A percentile compares a stretch with the other conserved stretches of the same genome.
Conservation (phyloP, 2,888 invertebrate genomes). For the Spodoptera exigua region DNA sequence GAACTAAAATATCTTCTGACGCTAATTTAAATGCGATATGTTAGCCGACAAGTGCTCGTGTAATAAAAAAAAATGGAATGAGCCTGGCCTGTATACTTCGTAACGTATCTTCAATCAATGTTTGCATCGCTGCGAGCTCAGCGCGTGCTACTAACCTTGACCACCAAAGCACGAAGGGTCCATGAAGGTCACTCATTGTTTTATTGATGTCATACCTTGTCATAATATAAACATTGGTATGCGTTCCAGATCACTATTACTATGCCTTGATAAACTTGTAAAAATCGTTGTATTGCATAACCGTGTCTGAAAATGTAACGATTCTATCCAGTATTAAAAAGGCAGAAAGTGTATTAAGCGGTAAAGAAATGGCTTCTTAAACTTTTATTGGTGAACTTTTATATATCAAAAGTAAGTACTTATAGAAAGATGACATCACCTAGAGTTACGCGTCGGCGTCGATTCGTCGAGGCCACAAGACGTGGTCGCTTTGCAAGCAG, state of each 20-base stretch:
- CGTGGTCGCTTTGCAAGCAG: constrained; percentile 47
- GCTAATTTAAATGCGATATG: constrained; percentile 14
- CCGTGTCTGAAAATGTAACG: neutral
- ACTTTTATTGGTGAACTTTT: constrained; percentile 51
- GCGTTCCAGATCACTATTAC: constrained; percentile 5
- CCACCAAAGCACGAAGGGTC: constrained; percentile 36
- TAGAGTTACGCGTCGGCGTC: constrained; percentile 46
- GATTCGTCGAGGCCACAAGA: constrained; percentile 61
- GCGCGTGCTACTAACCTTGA: constrained; percentile 39
- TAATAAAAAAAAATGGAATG: constrained; percentile 9
- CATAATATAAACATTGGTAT: constrained; percentile 17
- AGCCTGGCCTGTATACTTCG: constrained; percentile 4
- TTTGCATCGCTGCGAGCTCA: neutral
- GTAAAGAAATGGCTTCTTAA: constrained; percentile 44
- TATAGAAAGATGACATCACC: constrained; percentile 70
- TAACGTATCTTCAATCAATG: constrained; percentile 6
- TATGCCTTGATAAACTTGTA: neutral
- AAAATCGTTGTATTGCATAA: constrained; percentile 6
- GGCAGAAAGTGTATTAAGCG: constrained; percentile 26
- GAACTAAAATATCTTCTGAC: constrained; percentile 4
- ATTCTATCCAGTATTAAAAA: constrained; percentile 16
- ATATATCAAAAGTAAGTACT: constrained; percentile 54
- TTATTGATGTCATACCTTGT: constrained; percentile 25
- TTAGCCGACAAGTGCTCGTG: constrained; percentile 3
- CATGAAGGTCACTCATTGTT: constrained; percentile 50